Percentiles rank a stretch among this genome's conserved stretches.
These are phyloP conservation scores for Cheilosia variabilis DNA, from an alignment of 2,888 invertebrate species.

Conservation along the genomic window DNA sequence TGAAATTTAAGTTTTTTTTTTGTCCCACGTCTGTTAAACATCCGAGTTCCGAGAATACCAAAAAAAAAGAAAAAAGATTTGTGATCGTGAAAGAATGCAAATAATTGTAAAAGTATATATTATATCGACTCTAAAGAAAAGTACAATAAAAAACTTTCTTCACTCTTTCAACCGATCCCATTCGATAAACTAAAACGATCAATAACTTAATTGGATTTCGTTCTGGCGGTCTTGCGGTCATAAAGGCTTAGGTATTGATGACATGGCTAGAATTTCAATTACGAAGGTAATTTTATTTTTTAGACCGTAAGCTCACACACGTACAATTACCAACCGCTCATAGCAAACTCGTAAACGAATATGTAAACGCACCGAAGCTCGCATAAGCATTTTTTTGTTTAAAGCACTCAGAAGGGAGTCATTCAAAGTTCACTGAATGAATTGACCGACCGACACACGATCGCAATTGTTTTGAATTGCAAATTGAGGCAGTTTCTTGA, in stretches of 20 bases:
- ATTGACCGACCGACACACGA: constrained; percentile 21
- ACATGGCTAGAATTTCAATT: constrained; percentile 10
- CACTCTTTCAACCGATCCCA: not conserved
- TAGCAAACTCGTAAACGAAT: not conserved
- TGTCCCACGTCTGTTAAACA: no score
- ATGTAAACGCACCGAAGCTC: not conserved
- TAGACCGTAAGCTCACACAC: not conserved
- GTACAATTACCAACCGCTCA: not conserved
- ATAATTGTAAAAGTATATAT: no score
- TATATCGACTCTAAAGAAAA: not conserved
- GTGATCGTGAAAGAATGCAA: no score
- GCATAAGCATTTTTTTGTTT: constrained; percentile 7
- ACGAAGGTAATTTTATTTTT: not conserved
- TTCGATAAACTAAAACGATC: not conserved
- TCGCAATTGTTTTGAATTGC: constrained; percentile 36
- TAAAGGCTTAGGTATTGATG: not conserved
- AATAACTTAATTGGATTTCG: not conserved
- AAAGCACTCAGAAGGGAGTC: not conserved
- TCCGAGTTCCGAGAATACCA: no score
- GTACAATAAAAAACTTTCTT: not conserved
- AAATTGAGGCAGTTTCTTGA: constrained; percentile 4
- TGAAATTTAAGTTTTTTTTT: no score
- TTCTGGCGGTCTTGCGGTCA: not conserved
- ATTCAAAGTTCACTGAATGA: constrained; percentile 50
- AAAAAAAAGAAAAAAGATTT: no score